A percentile compares a stretch with the other conserved stretches of the same genome.
These are phyloP conservation scores for Epirrhoe tristata DNA, from an alignment of 2,888 invertebrate species.

Conservation along the genomic window DNA sequence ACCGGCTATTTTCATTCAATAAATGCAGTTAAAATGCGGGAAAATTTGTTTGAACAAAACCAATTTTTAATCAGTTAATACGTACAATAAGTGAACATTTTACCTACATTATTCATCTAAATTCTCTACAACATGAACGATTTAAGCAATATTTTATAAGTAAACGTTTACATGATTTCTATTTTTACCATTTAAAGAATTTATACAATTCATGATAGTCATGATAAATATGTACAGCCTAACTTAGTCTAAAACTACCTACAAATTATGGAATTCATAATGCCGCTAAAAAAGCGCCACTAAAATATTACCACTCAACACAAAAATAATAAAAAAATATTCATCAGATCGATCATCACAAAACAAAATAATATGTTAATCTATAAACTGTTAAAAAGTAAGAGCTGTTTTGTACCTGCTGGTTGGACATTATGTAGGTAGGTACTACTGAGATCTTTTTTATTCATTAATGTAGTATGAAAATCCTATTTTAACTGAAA, in stretches of 20 bases:
- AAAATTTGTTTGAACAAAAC: constrained; percentile 30
- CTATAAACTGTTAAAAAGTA: constrained; percentile 44
- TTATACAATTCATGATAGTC: constrained; percentile 66
- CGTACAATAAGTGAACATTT: constrained; percentile 47
- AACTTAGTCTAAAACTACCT: constrained; percentile 39
- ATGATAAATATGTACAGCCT: constrained; percentile 79
- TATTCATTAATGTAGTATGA: constrained; percentile 18
- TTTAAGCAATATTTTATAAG: constrained; percentile 68
- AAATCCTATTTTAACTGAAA: not conserved
- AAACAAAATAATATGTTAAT: constrained; percentile 45
- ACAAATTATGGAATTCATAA: constrained; percentile 41
- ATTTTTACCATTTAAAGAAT: constrained; percentile 69
- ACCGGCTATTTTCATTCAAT: constrained; percentile 33
- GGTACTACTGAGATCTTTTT: constrained; percentile 40
- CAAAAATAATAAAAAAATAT: constrained; percentile 47
- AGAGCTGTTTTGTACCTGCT: constrained; percentile 42
- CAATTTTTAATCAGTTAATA: constrained; percentile 42
- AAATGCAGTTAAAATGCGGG: constrained; percentile 49
- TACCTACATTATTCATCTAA: constrained; percentile 68
- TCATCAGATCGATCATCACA: constrained; percentile 63
- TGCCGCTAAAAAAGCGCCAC: constrained; percentile 37
- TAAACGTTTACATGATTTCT: constrained; percentile 74
- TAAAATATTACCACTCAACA: constrained; percentile 48
- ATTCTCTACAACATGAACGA: constrained; percentile 82
- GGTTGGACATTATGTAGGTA: constrained; percentile 27